Conservation (phyloP, 1,140 invertebrate species). For the Stratiolaelaps scimitus region DNA sequence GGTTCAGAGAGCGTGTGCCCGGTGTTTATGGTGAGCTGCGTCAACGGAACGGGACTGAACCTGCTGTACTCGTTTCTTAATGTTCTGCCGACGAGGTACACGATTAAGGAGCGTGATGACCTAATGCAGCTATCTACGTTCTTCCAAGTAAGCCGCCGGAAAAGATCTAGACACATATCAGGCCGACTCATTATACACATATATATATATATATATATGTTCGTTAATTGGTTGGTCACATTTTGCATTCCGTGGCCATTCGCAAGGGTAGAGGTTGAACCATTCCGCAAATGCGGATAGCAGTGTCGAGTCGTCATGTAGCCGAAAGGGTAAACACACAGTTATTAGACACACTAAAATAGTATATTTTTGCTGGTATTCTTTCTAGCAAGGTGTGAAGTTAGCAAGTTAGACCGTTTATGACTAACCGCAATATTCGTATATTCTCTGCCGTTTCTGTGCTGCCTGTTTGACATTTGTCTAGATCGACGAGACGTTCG, state of each 20-base stretch:
- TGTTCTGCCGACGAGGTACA: conserved; percentile 55
- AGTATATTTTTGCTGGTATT: not conserved
- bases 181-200: too few species aligned
- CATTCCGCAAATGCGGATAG: too few species aligned
- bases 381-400: not conserved
- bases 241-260: too few species aligned
- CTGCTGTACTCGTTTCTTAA: conserved; percentile 65
- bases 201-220: too few species aligned
- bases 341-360: not conserved
- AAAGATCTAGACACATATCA: not conserved
- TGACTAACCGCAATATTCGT: too few species aligned
- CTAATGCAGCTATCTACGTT: conserved; percentile 49
- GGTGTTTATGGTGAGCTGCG: conserved; percentile 87
- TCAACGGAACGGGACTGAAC: conserved; percentile 70
- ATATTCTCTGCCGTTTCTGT: not conserved
- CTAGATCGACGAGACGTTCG: conserved; percentile 83
- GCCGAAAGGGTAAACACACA: not conserved
- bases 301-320: conserved; percentile 7
- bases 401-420: not conserved
- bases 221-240: too few species aligned
- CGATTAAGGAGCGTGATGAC: conserved; percentile 55
- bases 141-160: conserved; percentile 41
- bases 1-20: conserved; percentile 57
- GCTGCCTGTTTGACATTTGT: conserved; percentile 42
- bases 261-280: too few species aligned